Evolutionary conservation across 2,888 invertebrate species (phyloP), one percentile per base, ranked within the genome.

Genomic region (Ochropleura plecta): DNA sequence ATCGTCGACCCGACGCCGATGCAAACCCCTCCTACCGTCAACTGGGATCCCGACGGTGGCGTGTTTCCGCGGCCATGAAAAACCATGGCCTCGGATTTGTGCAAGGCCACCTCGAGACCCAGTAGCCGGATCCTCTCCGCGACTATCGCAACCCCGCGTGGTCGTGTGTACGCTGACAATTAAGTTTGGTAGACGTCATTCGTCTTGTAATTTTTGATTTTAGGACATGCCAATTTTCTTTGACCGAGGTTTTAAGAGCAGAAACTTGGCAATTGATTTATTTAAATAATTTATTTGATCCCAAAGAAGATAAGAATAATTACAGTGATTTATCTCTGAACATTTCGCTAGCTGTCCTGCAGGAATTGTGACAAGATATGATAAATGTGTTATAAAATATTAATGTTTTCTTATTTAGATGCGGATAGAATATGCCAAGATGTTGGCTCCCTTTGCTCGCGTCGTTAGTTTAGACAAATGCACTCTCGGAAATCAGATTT

Each of bases 371-470:
- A 49, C 49, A 64, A 48, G 16, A 42, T 20, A 48, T 70, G 70
- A 83, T 74, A 64, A 74, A 81, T 74, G 70, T 67, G 59, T 48
- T 30, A 46, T 64, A 70, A 67, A 80, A 80, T 81, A 84, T 80
- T 75, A 70, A 80, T 75, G 44, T 51, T 55, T 42, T 57, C 30
- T 60, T 64, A 69, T 68, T 62, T 42, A 65, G 48, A 74, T 71
- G 63, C 65, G 49, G 60, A 53, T 40, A 42, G 53, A 44, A 48
- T 62, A 48, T 75, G 81, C 81, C 84, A 84, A 81, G 75, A 70
- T 80, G 79, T 75, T 80, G 68, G n/a, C 53, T 44, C 20, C 55
- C 64, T 59, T 79, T 79, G 53, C 42, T 53, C 16, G 70, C 55
- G 3, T 74, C 64, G 57, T 79, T 65, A 53, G 10, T 42, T 68